Conservation (phyloP, 35 echinoderm and acorn worm species). For the Ptychodera flava region DNA sequence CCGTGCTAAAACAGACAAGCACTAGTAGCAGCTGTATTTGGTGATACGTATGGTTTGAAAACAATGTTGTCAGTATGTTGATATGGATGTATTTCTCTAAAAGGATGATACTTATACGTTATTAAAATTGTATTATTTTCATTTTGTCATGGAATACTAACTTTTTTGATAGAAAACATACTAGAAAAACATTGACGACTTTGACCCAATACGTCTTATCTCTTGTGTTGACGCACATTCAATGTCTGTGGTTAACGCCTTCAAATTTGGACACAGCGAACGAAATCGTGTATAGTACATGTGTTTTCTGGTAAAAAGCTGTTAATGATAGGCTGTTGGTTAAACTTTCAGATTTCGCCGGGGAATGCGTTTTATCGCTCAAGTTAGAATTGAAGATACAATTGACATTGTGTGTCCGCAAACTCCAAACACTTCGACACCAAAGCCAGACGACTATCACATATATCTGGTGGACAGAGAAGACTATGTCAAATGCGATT, state of each 20-base stretch:
- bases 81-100: no score
- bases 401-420: neutral
- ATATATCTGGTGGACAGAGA: neutral
- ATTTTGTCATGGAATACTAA: no score
- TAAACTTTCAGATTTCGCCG: neutral
- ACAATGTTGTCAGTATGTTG: no score
- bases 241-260: no score
- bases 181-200: neutral
- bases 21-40: no score
- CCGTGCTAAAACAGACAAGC: no score
- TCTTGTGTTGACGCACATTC: no score
- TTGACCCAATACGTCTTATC: neutral
- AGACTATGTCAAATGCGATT: neutral
- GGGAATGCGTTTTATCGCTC: neutral
- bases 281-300: neutral
- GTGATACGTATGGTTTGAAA: no score
- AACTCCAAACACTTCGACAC: neutral
- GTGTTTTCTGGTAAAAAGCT: neutral
- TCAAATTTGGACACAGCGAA: neutral
- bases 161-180: neutral
- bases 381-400: neutral
- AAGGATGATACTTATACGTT: no score
- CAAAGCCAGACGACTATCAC: neutral
- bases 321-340: neutral
- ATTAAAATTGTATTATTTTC: no score